Percentiles rank a stretch among this genome's conserved stretches.
phyloP scores from a whole-genome alignment of 2,113 vertebrate species.

The Cepphus grylle region DNA sequence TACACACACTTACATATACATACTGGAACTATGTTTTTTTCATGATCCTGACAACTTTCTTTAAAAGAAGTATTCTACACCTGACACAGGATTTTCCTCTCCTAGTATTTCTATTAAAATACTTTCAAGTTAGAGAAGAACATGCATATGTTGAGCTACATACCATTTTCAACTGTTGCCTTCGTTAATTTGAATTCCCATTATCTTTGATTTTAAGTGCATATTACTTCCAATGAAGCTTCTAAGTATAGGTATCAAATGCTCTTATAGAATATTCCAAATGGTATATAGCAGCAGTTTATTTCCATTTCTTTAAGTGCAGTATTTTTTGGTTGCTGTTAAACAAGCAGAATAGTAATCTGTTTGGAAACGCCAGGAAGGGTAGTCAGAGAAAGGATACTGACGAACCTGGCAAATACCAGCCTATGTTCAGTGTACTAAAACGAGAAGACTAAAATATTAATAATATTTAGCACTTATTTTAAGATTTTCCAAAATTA shows the following conservation, averaged over 20 bases:
- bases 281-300: background rate
- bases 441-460: background rate
- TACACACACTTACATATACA: background rate
- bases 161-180: background rate
- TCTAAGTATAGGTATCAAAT: background rate
- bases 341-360: background rate
- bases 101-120: background rate
- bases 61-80: background rate
- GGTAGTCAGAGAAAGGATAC: background rate
- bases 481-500: background rate
- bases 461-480: background rate
- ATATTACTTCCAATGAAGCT: background rate
- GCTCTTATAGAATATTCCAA: background rate
- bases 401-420: background rate
- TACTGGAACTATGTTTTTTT: background rate
- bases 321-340: background rate
- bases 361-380: background rate
- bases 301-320: background rate
- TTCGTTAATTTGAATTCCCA: background rate
- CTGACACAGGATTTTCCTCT: background rate
- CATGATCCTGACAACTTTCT: background rate
- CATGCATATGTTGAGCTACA: background rate
- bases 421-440: background rate
- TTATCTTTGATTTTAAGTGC: background rate
- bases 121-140: background rate